A percentile compares a stretch with the other conserved stretches of the same genome.
phyloP scores from a whole-genome alignment of 2,888 invertebrate species.

The Tetragonula carbonaria region DNA sequence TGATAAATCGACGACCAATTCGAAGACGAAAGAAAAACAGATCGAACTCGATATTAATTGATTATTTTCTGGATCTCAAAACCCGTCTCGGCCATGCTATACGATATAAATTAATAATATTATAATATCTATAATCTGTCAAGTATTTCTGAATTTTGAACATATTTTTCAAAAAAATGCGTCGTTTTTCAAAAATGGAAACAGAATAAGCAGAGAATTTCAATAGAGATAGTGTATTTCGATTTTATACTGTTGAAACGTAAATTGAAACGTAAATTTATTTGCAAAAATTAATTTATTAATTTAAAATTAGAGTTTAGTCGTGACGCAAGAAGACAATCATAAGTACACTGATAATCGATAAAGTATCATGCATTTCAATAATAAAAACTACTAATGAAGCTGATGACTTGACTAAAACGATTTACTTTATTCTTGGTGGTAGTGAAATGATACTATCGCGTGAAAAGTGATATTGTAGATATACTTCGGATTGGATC shows the following conservation, averaged over 20 bases:
- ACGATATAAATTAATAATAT: neutral
- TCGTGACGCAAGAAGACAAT: too few species aligned
- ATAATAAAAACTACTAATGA: neutral
- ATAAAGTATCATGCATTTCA: too few species aligned
- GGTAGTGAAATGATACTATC: neutral
- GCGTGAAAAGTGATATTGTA: neutral
- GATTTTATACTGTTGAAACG: too few species aligned
- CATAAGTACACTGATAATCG: too few species aligned
- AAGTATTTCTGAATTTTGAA: neutral
- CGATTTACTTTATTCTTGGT: neutral
- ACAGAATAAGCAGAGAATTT: too few species aligned
- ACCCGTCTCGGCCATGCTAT: neutral
- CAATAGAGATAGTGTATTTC: too few species aligned
- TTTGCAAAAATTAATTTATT: too few species aligned
- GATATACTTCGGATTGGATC: too few species aligned
- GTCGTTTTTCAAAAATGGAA: too few species aligned
- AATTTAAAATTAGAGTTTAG: too few species aligned
- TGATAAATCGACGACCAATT: conserved; percentile 44
- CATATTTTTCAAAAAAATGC: too few species aligned
- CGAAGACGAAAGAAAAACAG: neutral
- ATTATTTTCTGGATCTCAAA: neutral
- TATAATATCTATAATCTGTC: neutral
- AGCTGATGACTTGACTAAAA: neutral
- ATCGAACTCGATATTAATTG: neutral
- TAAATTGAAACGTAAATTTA: too few species aligned